Base-by-base conservation (phyloP, 2,888 invertebrate species). In the Lutraria lutraria region DNA sequence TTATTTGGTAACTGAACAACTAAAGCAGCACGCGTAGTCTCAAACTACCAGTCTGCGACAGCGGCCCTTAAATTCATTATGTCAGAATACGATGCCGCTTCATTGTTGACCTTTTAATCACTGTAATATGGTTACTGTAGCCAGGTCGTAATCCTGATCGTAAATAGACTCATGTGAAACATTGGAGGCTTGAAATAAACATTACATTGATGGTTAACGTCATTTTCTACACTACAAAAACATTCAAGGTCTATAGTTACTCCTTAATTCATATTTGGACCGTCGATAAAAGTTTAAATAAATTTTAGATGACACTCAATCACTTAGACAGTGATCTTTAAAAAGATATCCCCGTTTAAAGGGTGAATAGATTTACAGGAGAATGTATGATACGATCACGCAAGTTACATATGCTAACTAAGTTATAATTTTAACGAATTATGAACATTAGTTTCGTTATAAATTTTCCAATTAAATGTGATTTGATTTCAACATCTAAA, bases 1-100 rank as follows among this genome's bases (percentile, higher is more conserved):
- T 86, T 81, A 86, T 86, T 63, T 52, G n/a, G 81, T 81, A 63
- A 86, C 63, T 31, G 43, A 60, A 83, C 63, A 83, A 56, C 34
- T 83, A 83, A 34, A 25, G 16, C 21, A 63, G 83, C 83, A 63
- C 63, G 54, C 56, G 63, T 31, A 10, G 83, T 63, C 25, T 83
- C 21, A 63, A 34, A 21, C 56, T 60, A 21, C 43, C 83, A n/a
- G 56, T 63, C 31, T 60, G 15, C 12, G n/a, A 21, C 83, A 19
- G n/a, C 43, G 60, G 34, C 56, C 34, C 53, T 43, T 60, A 34
- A 43, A 83, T 83, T 83, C 83, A 53, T 25, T 63, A 83, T 60
- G 63, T 63, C 56, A 63, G 60, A 76, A 76, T 34, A 76, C 16
- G 76, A 76, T 34, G 76, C 76, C 34, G 25, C 13, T 76, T 76